Evolutionary conservation across 2,888 invertebrate species (phyloP), one percentile per base, ranked within the genome.

Genomic region (Drosophila buzzatii): DNA sequence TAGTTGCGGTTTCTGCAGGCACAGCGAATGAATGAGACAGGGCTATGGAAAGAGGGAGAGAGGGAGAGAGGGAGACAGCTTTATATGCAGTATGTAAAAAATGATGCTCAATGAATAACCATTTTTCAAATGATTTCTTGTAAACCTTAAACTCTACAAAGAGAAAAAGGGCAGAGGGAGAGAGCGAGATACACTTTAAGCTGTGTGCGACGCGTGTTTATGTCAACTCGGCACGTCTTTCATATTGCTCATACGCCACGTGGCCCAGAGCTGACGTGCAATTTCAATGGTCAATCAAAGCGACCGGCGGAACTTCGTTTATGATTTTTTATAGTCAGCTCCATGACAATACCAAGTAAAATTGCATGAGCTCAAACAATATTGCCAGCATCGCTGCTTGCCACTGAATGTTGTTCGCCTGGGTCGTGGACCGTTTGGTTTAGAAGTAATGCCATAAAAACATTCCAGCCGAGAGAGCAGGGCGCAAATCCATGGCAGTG

Each of bases 201-300:
- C 45, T 18, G 56, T 45, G 16, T 42, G 20, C 27, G 39, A 27
- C 18, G 9, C 18, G 47, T 67, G 49, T 66, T 37, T 66, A 35
- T 68, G 75, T 69, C 85, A 85, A 51, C 33, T 41, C 16, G 16
- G 51, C 81, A 77, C 73, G 81, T 83, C 69, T 63, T 56, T 51
- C 58, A 62, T 74, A 89, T 89, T 82, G 80, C 80, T 85, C 87
- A 86, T 89, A 78, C 74, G 82, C 76, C 87, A 73, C 76, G 84
- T 84, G 83, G 76, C 27, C 27, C 51, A 27, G 16, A 39, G 51
- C 60, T 42, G 89, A 81, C 82, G 76, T 86, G 82, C 87, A 82
- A 77, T 87, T 86, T 89, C 86, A 89, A 87, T 89, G 86, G 86
- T 87, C 86, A 86, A 86, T 86, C 86, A 86, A 83, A 77, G 63